Percentiles rank a stretch among this genome's conserved stretches.
Conservation (phyloP, 1,140 invertebrate species). For the Asbolus verrucosus region DNA sequence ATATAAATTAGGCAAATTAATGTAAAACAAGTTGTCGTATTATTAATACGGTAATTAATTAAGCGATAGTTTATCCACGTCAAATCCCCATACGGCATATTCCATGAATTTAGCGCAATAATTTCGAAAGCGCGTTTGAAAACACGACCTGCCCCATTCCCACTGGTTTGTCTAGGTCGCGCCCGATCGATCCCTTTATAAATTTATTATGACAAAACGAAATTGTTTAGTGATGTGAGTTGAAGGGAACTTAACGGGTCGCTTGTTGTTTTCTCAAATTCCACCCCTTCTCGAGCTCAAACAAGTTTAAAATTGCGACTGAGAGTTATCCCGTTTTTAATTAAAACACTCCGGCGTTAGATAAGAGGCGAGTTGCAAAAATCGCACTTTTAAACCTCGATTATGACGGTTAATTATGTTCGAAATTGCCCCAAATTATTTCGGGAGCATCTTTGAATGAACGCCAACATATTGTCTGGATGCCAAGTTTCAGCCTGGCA, state of each 20-base stretch:
- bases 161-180: background rate
- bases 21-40: too few relatives aligned
- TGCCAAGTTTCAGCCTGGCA: background rate
- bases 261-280: too few relatives aligned
- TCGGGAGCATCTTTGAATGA: background rate
- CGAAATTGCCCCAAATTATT: background rate
- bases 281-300: too few relatives aligned
- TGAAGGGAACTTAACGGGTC: too few relatives aligned
- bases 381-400: background rate
- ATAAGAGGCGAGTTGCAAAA: background rate
- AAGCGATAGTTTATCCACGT: background rate
- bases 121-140: too few relatives aligned
- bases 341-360: too few relatives aligned
- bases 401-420: background rate
- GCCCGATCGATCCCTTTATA: background rate
- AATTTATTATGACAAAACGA: conserved; percentile 8
- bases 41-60: background rate
- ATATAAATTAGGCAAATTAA: too few relatives aligned
- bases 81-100: background rate
- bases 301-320: too few relatives aligned
- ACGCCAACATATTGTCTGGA: background rate
- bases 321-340: too few relatives aligned
- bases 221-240: background rate
- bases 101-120: background rate
- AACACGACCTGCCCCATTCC: background rate